Conservation (phyloP, 2,888 invertebrate species). For the Cerastoderma edule region DNA sequence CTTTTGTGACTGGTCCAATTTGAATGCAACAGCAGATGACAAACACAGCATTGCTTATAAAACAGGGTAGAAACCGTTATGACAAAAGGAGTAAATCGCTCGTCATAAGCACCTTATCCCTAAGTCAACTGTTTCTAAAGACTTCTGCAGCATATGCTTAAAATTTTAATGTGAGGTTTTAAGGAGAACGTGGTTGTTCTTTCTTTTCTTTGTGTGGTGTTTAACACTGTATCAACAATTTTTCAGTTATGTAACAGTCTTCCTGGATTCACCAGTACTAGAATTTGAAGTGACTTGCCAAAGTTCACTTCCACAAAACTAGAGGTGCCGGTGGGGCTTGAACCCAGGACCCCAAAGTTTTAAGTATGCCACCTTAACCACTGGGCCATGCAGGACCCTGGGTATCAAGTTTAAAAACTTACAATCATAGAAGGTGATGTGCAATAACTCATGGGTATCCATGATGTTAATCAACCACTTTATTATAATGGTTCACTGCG, state of each 20-base stretch:
- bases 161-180: not conserved
- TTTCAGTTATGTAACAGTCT: not conserved
- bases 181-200: not conserved
- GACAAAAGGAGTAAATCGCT: constrained; percentile 8
- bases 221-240: not conserved
- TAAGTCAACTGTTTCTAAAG: not conserved
- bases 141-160: not conserved
- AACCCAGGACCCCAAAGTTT: no score
- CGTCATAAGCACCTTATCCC: not conserved
- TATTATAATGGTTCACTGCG: no score
- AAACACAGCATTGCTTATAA: not conserved
- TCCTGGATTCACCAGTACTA: not conserved
- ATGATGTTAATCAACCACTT: no score
- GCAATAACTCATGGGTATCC: no score
- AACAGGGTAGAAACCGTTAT: not conserved
- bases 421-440: no score
- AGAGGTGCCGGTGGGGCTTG: no score
- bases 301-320: no score
- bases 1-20: not conserved
- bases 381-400: no score
- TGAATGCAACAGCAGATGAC: not conserved
- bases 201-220: not conserved
- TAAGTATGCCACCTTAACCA: no score
- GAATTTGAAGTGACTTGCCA: not conserved
- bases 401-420: no score